Conservation (phyloP, 2,888 invertebrate genomes). For the Lomographa bimaculata region DNA sequence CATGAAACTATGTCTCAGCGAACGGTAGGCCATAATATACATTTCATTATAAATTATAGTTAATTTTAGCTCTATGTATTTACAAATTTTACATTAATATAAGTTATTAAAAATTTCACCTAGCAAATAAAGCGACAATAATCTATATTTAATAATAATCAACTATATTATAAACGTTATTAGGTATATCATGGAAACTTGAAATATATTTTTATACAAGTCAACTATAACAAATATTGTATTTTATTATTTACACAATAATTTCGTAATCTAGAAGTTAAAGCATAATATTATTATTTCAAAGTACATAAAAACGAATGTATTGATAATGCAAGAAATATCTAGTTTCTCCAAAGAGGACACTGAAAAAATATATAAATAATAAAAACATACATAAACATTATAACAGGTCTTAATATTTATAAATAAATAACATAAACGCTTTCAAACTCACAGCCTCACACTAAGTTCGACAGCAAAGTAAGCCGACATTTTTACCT, state of each 20-base stretch:
- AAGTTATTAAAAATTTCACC: constrained; percentile 32
- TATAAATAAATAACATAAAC: too few relatives aligned
- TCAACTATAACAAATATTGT: constrained; percentile 16
- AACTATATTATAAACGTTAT: constrained; percentile 27
- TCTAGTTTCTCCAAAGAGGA: too few relatives aligned
- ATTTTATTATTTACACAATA: constrained; percentile 18
- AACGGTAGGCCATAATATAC: constrained; percentile 23
- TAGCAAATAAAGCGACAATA: constrained; percentile 33
- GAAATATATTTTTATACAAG: constrained; percentile 32
- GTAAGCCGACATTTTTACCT: too few relatives aligned
- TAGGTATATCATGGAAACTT: constrained; percentile 23
- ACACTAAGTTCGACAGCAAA: too few relatives aligned
- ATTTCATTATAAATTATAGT: constrained; percentile 24
- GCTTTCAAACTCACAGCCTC: too few relatives aligned
- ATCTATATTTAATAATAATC: constrained; percentile 18
- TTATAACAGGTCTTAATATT: too few relatives aligned
- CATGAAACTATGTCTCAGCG: constrained; percentile 21
- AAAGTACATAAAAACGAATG: background rate
- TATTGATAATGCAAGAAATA: constrained; percentile 5
- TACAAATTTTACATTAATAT: constrained; percentile 40
- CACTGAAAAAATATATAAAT: too few relatives aligned
- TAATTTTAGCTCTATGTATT: constrained; percentile 29
- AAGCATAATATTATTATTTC: constrained; percentile 9
- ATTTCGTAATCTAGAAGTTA: constrained; percentile 5
- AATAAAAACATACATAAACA: too few relatives aligned